These are phyloP conservation scores for Tretioscincus oriximinensis DNA, from an alignment of 2,113 vertebrate genomes.

Conservation along the genomic window DNA sequence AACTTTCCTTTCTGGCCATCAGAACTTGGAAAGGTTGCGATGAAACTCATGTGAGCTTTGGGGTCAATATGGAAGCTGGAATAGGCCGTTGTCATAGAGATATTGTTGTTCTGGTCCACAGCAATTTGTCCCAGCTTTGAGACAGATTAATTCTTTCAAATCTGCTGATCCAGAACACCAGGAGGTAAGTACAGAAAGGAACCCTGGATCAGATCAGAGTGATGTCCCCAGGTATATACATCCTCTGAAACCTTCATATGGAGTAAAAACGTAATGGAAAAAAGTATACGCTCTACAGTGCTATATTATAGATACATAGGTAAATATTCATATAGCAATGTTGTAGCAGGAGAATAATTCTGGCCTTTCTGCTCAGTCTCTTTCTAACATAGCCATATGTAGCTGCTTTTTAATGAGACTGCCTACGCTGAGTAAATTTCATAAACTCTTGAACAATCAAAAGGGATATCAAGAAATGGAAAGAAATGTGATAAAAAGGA, in stretches of 20 bases:
- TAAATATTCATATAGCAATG: neutral
- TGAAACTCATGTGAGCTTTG: no score
- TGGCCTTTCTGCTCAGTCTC: neutral
- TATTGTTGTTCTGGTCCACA: no score
- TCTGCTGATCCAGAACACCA: no score
- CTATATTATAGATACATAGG: neutral
- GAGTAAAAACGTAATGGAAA: neutral
- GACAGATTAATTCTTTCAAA: no score
- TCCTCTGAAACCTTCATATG: neutral
- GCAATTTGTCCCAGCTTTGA: no score
- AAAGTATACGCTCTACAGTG: neutral
- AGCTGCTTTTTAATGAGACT: constrained; percentile 26
- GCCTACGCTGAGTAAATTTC: constrained; percentile 8
- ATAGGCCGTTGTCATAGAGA: no score
- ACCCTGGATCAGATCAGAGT: neutral
- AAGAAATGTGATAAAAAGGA: neutral
- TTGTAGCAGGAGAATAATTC: neutral
- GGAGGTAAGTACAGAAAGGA: no score
- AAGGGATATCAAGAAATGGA: constrained; percentile 5
- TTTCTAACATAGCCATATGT: constrained; percentile 12
- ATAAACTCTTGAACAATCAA: constrained; percentile 16
- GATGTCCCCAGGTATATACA: neutral
- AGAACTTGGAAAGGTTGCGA: no score
- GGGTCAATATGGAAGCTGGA: no score
- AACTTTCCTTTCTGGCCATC: no score